These are phyloP conservation scores for Triplophysa yarkandensis DNA, from an alignment of 2,797 vertebrate species.

Conservation along the genomic window DNA sequence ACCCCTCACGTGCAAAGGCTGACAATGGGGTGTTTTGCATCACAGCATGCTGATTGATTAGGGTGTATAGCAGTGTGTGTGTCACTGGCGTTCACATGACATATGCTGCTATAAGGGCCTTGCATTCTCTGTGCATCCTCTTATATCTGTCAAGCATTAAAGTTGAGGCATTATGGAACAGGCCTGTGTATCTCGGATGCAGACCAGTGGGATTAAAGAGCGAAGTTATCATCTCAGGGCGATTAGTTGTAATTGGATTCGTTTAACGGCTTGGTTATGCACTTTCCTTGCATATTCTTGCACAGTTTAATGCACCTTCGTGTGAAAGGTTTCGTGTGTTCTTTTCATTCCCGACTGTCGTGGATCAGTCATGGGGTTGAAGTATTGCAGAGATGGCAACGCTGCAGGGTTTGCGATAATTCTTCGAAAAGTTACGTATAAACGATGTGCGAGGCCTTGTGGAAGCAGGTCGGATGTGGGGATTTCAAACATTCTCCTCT, in stretches of 20 bases:
- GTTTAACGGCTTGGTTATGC: slow-evolving; percentile 4
- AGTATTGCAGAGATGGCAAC: no score
- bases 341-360: no score
- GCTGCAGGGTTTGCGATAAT: no score
- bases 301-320: no score
- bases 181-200: not conserved
- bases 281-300: not conserved
- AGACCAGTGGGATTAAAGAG: slow-evolving; percentile 32
- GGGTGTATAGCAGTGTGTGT: not conserved
- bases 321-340: no score
- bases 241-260: slow-evolving; percentile 27
- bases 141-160: not conserved
- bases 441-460: no score
- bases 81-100: slow-evolving; percentile 23
- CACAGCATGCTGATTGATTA: slow-evolving; percentile 23
- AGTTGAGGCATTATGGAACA: slow-evolving; percentile 12
- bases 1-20: not conserved
- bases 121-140: slow-evolving; percentile 1
- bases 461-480: no score
- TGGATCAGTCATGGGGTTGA: no score
- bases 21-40: not conserved
- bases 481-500: no score
- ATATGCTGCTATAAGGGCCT: slow-evolving; percentile 12
- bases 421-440: no score
- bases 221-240: slow-evolving; percentile 2